phyloP scores from a whole-genome alignment of 2,888 invertebrate species.

The Drosophila aldrichi region DNA sequence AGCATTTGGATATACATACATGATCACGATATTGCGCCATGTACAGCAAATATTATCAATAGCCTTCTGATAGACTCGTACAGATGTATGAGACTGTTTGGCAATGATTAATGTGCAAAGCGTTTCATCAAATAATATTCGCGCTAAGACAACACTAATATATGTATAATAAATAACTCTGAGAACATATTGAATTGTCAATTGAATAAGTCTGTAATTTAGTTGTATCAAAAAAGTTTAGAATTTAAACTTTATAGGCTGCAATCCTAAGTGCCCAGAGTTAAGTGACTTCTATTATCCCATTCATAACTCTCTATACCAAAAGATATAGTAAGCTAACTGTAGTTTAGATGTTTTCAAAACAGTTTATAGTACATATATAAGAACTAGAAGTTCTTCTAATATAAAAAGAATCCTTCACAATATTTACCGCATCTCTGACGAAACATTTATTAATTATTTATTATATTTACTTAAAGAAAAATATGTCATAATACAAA shows the following conservation, averaged over 20 bases:
- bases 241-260: not conserved
- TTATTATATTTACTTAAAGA: too few species aligned
- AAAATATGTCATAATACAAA: not conserved
- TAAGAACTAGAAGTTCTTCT: too few species aligned
- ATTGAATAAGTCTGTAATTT: not conserved
- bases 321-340: not conserved
- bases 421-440: too few species aligned
- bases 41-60: slow-evolving; percentile 28
- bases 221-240: not conserved
- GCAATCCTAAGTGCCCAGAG: not conserved
- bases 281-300: not conserved
- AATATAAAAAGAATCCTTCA: too few species aligned
- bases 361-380: too few species aligned
- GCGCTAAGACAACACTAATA: not conserved
- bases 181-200: not conserved
- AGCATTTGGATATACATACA: slow-evolving; percentile 34
- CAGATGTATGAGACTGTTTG: not conserved
- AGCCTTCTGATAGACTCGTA: not conserved
- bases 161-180: not conserved
- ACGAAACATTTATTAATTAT: too few species aligned
- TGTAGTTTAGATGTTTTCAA: not conserved
- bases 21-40: slow-evolving; percentile 20
- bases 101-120: not conserved
- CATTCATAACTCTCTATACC: not conserved
- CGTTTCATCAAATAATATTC: not conserved